These are phyloP conservation scores for Leptopilina drosophilae DNA, from an alignment of 2,888 invertebrate species.

Conservation along the genomic window DNA sequence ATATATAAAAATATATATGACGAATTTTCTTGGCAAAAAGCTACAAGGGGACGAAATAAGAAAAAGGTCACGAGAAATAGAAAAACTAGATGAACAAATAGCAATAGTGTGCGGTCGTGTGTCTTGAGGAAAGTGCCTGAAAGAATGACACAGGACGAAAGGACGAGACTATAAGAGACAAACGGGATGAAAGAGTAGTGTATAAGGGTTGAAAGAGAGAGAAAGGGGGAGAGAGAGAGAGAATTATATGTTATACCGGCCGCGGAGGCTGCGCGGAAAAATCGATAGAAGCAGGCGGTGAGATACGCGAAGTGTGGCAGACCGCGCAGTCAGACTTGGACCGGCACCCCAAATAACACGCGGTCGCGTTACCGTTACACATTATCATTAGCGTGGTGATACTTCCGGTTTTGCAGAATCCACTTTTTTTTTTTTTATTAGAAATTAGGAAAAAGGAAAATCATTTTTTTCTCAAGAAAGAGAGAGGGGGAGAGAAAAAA, in stretches of 20 bases:
- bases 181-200: slow-evolving; percentile 37
- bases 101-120: background rate
- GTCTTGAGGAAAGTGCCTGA: slow-evolving; percentile 21
- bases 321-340: slow-evolving; percentile 73
- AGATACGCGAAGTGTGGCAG: slow-evolving; percentile 68
- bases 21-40: background rate
- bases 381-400: slow-evolving; percentile 48
- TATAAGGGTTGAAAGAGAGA: slow-evolving; percentile 45
- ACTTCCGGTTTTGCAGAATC: slow-evolving; percentile 11
- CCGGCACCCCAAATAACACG: slow-evolving; percentile 71
- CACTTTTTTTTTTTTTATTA: background rate
- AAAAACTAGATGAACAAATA: slow-evolving; percentile 3
- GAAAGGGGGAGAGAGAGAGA: slow-evolving; percentile 30
- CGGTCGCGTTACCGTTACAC: slow-evolving; percentile 55
- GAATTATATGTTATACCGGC: slow-evolving; percentile 53
- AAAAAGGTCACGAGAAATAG: background rate
- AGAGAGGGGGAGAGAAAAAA: no score
- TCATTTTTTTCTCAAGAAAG: no score
- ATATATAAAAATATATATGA: no score
- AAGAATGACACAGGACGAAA: slow-evolving; percentile 30
- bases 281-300: slow-evolving; percentile 69
- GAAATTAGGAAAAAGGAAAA: no score
- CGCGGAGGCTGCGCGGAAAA: slow-evolving; percentile 76
- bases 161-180: slow-evolving; percentile 27
- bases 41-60: background rate